Conservation (phyloP, 2,113 vertebrate species). For the Stegostoma tigrinum region DNA sequence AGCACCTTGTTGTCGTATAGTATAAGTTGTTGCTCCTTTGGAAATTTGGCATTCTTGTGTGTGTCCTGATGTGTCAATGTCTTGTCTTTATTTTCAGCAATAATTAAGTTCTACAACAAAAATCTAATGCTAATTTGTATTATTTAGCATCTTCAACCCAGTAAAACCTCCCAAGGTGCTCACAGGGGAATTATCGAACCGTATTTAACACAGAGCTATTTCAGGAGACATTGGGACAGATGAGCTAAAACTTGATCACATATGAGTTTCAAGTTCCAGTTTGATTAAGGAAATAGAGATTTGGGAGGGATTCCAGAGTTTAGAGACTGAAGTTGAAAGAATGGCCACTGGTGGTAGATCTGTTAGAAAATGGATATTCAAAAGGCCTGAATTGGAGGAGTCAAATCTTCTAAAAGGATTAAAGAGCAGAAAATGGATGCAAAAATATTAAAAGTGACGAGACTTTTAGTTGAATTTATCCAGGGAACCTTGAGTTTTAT, state of each 20-base stretch:
- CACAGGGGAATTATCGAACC: too few relatives aligned
- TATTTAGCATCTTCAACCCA: neutral
- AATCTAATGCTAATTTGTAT: too few relatives aligned
- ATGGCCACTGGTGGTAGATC: neutral
- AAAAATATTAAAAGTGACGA: neutral
- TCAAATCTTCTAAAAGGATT: neutral
- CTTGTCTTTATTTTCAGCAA: too few relatives aligned
- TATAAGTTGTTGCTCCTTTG: too few relatives aligned
- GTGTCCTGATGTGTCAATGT: too few relatives aligned
- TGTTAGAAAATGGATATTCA: neutral
- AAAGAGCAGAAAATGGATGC: neutral
- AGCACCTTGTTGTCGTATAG: too few relatives aligned
- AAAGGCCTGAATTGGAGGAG: neutral
- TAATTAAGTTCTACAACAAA: too few relatives aligned
- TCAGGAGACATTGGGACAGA: neutral
- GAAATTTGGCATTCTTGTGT: too few relatives aligned
- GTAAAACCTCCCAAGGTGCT: neutral
- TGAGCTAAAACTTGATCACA: neutral
- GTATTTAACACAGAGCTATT: too few relatives aligned
- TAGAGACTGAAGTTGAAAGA: neutral
- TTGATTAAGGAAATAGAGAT: neutral
- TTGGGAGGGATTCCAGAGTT: neutral
- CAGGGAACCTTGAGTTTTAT: neutral
- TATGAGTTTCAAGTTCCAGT: neutral
- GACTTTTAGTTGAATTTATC: neutral